Evolutionary conservation across 2,888 invertebrate species (phyloP).

Genomic region (Gryllus longicercus): DNA sequence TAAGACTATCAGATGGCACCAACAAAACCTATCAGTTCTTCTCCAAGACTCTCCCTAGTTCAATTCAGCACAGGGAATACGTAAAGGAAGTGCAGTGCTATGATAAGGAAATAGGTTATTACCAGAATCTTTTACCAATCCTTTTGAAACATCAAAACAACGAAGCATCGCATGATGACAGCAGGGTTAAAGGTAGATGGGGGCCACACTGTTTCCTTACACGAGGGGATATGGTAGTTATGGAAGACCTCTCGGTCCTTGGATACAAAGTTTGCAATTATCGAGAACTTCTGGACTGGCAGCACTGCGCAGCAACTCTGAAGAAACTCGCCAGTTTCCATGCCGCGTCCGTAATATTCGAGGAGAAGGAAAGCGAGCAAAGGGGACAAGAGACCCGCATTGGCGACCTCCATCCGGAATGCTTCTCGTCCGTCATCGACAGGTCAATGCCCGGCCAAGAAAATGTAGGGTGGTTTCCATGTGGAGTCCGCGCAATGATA

Average conservation of each 20-base stretch:
- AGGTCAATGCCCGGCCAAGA: background rate
- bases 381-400: background rate
- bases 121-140: background rate
- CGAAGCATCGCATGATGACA: background rate
- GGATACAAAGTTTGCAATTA: background rate
- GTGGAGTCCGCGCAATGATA: background rate
- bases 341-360: background rate
- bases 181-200: background rate
- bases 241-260: background rate
- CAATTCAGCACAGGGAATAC: background rate
- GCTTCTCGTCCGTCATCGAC: background rate
- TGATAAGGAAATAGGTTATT: background rate
- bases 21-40: background rate
- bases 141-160: background rate
- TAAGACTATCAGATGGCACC: background rate
- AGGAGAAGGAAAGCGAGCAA: background rate
- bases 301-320: background rate
- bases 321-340: background rate
- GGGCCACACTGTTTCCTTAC: background rate
- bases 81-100: background rate
- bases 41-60: background rate
- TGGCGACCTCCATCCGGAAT: background rate
- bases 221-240: background rate
- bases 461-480: background rate
- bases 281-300: background rate